Conservation (phyloP, 2,888 invertebrate species). For the Drosophila pegasa region DNA sequence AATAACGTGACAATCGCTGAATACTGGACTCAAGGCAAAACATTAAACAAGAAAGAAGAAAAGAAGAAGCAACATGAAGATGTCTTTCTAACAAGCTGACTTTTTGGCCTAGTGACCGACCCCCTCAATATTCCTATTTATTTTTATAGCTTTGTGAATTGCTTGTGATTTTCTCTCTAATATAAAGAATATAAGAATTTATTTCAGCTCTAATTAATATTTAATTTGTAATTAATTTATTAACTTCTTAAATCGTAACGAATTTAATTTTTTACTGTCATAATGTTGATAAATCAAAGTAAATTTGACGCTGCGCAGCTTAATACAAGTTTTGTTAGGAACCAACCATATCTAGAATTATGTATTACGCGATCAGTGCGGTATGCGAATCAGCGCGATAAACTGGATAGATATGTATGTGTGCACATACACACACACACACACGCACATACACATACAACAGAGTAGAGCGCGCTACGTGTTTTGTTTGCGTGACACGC, state of each 20-base stretch:
- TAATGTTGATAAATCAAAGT: not conserved
- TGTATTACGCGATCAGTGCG: conserved; percentile 40
- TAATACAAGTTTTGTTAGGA: conserved; percentile 18
- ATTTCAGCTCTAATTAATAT: not conserved
- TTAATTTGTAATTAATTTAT: not conserved
- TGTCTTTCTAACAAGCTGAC: conserved; percentile 1
- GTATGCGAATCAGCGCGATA: conserved; percentile 24
- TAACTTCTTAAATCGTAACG: not conserved
- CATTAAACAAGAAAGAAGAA: not conserved
- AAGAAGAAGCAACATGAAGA: not conserved
- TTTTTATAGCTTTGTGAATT: not conserved
- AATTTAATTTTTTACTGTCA: not conserved
- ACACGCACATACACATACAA: not conserved
- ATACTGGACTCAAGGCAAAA: conserved; percentile 1
- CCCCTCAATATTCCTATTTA: not conserved
- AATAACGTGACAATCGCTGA: conserved; percentile 12
- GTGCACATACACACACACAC: no score
- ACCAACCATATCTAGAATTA: conserved; percentile 23
- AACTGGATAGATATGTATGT: conserved; percentile 1
- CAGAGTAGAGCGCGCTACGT: not conserved
- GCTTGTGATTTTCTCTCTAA: not conserved
- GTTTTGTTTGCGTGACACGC: conserved; percentile 2
- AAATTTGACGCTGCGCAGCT: conserved; percentile 6
- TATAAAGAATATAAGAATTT: not conserved
- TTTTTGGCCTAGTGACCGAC: not conserved